phyloP scores from a whole-genome alignment of 2,888 invertebrate species.

The Galerucella pusilla region DNA sequence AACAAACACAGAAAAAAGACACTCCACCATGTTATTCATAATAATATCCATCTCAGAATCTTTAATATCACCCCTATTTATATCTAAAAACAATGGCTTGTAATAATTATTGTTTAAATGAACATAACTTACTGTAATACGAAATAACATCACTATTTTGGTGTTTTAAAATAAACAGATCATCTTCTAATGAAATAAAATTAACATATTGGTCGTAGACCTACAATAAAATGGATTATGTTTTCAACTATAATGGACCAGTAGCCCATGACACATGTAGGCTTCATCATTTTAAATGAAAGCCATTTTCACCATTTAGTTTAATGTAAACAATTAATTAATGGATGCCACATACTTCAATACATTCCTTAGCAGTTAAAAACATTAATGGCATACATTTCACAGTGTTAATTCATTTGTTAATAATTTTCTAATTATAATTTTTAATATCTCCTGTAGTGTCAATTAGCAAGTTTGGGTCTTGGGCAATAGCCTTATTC shows the following conservation, averaged over 20 bases:
- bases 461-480: too few species aligned
- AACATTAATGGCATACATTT: too few species aligned
- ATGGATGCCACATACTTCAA: too few species aligned
- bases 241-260: slow-evolving; percentile 10
- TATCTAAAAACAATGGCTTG: slow-evolving; percentile 70
- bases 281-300: too few species aligned
- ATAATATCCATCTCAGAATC: slow-evolving; percentile 96
- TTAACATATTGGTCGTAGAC: slow-evolving; percentile 98
- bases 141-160: slow-evolving; percentile 91
- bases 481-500: too few species aligned
- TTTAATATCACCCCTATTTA: slow-evolving; percentile 92
- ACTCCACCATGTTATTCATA: slow-evolving; percentile 95
- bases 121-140: slow-evolving; percentile 80
- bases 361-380: too few species aligned
- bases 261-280: too few species aligned
- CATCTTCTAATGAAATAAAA: slow-evolving; percentile 98
- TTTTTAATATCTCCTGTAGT: too few species aligned
- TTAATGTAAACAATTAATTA: too few species aligned
- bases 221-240: slow-evolving; percentile 61
- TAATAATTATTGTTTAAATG: slow-evolving; percentile 17
- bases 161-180: slow-evolving; percentile 93
- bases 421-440: too few species aligned
- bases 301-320: too few species aligned
- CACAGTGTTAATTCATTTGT: too few species aligned
- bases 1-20: slow-evolving; percentile 97